A percentile compares a stretch with the other conserved stretches of the same genome.
Evolutionary conservation across 2,113 vertebrate genomes (phyloP).

Genomic region (Lutjanus erythropterus): DNA sequence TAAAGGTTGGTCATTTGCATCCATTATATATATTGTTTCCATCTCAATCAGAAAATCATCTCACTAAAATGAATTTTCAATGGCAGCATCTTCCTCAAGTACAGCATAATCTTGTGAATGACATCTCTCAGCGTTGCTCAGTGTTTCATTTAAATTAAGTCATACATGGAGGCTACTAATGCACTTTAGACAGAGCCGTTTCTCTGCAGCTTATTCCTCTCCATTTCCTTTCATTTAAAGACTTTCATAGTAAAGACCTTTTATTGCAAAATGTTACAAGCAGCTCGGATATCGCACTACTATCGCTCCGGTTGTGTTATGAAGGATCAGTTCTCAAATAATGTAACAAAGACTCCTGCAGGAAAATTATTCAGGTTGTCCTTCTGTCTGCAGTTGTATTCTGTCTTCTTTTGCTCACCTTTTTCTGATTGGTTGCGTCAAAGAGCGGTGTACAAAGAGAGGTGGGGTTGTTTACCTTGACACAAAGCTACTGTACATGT

Average conservation of each 20-base stretch:
- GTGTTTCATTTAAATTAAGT: slow-evolving; percentile 41
- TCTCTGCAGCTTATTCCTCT: slow-evolving; percentile 22
- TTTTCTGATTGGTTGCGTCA: slow-evolving; percentile 35
- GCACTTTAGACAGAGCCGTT: slow-evolving; percentile 13
- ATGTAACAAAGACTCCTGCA: slow-evolving; percentile 17
- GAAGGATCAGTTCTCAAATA: not conserved
- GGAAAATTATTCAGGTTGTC: slow-evolving; percentile 31
- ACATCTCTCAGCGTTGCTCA: slow-evolving; percentile 5
- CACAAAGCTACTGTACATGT: slow-evolving; percentile 62
- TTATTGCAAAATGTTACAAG: slow-evolving; percentile 46
- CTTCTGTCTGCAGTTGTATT: not conserved
- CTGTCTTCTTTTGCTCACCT: slow-evolving; percentile 10
- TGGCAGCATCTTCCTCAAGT: not conserved
- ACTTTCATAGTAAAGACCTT: slow-evolving; percentile 9
- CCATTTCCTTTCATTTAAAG: slow-evolving; percentile 39
- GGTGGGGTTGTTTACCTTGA: slow-evolving; percentile 72
- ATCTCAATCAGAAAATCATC: slow-evolving; percentile 10
- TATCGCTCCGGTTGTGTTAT: not conserved
- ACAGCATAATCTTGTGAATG: slow-evolving; percentile 6
- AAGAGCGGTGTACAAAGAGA: slow-evolving; percentile 41
- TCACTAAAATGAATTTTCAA: slow-evolving; percentile 27
- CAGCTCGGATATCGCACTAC: not conserved
- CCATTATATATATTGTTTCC: not conserved
- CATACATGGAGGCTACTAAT: slow-evolving; percentile 12
- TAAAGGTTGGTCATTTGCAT: not conserved